phyloP scores from a whole-genome alignment of 2,797 vertebrate species.

The Glyptemys insculpta region DNA sequence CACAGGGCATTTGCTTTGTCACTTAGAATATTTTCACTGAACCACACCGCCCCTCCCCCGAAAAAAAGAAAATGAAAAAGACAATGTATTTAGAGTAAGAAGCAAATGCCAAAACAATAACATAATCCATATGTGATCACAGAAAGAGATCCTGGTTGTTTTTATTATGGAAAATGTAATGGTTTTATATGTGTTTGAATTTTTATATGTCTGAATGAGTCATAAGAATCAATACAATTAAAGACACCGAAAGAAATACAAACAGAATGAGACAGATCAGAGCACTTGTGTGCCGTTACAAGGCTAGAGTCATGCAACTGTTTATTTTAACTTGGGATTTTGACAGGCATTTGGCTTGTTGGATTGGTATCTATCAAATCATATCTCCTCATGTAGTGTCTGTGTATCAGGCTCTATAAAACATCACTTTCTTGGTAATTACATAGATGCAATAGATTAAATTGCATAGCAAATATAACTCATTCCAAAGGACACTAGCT shows the following conservation, averaged over 20 bases:
- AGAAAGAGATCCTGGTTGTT: slow-evolving; percentile 30
- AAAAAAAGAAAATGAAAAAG: not conserved
- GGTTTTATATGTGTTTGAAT: not conserved
- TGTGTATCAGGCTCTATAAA: not conserved
- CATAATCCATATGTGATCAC: not conserved
- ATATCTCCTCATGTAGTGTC: not conserved
- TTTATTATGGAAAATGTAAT: not conserved
- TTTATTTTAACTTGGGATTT: not conserved
- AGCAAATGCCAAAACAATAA: not conserved
- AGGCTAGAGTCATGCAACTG: not conserved
- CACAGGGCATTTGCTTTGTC: not conserved
- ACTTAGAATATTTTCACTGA: not conserved
- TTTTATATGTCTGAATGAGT: slow-evolving; percentile 21
- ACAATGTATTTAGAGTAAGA: not conserved
- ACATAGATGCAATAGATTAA: not conserved
- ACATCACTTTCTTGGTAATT: not conserved
- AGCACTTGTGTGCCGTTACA: not conserved
- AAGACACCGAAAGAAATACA: not conserved
- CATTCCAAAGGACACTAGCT: not conserved
- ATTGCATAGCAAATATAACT: not conserved
- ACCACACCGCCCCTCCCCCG: fast-evolving
- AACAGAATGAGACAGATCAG: not conserved
- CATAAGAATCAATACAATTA: slow-evolving; percentile 12
- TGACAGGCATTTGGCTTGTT: not conserved
- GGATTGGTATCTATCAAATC: not conserved